Evolutionary conservation across 1,140 invertebrate genomes (phyloP), one percentile per base, ranked within the genome.

Genomic region (Orussus abietinus): DNA sequence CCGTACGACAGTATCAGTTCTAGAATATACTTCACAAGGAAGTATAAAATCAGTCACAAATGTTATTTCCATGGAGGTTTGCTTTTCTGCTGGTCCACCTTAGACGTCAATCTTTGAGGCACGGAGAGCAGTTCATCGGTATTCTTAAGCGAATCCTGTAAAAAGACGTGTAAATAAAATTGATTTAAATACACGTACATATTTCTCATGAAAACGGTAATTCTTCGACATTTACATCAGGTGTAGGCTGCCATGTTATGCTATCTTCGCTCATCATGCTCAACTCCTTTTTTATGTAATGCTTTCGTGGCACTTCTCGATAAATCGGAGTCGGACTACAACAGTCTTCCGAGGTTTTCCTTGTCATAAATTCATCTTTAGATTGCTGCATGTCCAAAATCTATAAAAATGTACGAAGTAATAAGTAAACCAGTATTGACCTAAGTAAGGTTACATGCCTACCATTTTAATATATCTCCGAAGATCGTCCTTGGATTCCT

Each of bases 51-150:
- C 13, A 14, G 10, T 26, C 21, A 17, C 33, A 12, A 19, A 14
- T 13, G 38, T 69, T 57, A 72, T 59, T 72, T 72, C 69, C 69
- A 72, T n/a, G 69, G 69, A 9, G 67, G 69, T 42, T 70, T 62
- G 17, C 26, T 41, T 47, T 51, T 62, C 30, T 46, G 47, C 32
- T 60, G 62, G 28, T 69, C 64, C 3, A 5, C 22, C 39, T 61
- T 59, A 4, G 21, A 22, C 33, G 21, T 41, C 33, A 53, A 34
- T 36, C 53, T 66, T 49, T 68, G 59, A 12, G 60, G 55, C n/a
- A 66, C 22, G 12, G 52, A 32, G 12, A 64, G 51, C 35, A 62
- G 64, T 49, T 69, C 67, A 37, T 45, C 61, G 2, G 47, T 49
- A 11, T 67, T 62, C 5, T 49, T 57, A 14, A 42, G 34, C 11